Base-by-base conservation (phyloP, 1,140 invertebrate genomes). In the Trichoplusia ni region DNA sequence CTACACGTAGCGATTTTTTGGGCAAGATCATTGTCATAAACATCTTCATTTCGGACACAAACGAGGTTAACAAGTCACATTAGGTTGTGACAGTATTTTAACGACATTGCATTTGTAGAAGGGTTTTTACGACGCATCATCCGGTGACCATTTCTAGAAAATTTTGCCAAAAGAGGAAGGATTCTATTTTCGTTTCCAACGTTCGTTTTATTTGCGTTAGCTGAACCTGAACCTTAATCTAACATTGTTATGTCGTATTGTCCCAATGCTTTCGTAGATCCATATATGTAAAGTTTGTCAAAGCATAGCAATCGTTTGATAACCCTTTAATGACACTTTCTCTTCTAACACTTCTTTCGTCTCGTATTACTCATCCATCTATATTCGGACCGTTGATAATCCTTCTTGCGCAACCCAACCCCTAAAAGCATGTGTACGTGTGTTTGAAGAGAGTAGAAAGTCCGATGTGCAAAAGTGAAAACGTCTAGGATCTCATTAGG, bases 401-500 rank as follows among this genome's bases (percentile, higher is more conserved):
- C 23, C 19, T 33, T 64, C 42, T 64, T 69, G 49, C 56, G 53
- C 59, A 69, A 71, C 33, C 33, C n/a, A 21, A 35, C 53, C 35
- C 16, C 38, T 31, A 40, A 38, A 14, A 44, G 33, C 35, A 14
- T 35, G 18, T 19, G 40, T 67, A 73, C 67, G 73, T 71, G 69
- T 42, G 59, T 71, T 76, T 70, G 65, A 65, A 71, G 63, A 77
- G 68, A 79, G 66, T 78, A 83, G 79, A 83, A 81, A 81, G 81
- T 81, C 49, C 21, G 21, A 3, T n/a, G 13, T 11, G 51, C 62
- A 64, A 64, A 56, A 64, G 62, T 64, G 62, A 64, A 64, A 64
- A 29, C 62, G 51, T 1, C 51, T 64, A 56, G 40, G 62, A 64
- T 44, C 38, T 42, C 25, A 58, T 58, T 58, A 42, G 38, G 13